Conservation (phyloP, 2,113 vertebrate genomes). For the Periophthalmodon schlosseri region DNA sequence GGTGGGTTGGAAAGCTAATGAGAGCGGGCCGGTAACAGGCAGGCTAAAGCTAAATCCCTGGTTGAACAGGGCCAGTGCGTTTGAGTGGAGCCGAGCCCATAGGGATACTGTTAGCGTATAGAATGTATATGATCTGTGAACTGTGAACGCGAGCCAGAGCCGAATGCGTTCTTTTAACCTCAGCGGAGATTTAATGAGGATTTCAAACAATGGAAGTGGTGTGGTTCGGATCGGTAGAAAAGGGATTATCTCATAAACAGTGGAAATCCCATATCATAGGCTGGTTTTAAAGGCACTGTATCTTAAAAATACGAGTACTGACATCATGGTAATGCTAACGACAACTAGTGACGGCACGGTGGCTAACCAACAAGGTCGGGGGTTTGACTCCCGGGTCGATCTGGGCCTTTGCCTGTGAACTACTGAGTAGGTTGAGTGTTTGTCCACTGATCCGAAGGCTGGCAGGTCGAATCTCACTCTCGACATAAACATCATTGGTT, state of each 20-base stretch:
- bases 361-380: no score
- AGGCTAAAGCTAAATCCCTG: constrained; percentile 27
- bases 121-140: not conserved
- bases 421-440: no score
- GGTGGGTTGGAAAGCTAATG: constrained; percentile 67
- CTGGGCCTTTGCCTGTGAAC: no score
- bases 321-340: no score
- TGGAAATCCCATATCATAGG: not conserved
- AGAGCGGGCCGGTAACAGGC: constrained; percentile 34
- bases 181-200: constrained; percentile 4
- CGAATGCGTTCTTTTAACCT: constrained; percentile 6
- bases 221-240: not conserved
- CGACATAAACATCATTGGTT: no score
- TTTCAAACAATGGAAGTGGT: not conserved
- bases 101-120: constrained; percentile 8
- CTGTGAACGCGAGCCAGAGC: constrained; percentile 6
- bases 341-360: no score
- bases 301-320: no score
- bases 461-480: no score
- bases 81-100: not conserved
- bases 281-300: no score
- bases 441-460: no score
- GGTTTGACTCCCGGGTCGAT: no score
- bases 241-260: not conserved
- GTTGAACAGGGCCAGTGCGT: constrained; percentile 10